phyloP scores from a whole-genome alignment of 1,140 invertebrate species.

The Mizuhopecten yessoensis region DNA sequence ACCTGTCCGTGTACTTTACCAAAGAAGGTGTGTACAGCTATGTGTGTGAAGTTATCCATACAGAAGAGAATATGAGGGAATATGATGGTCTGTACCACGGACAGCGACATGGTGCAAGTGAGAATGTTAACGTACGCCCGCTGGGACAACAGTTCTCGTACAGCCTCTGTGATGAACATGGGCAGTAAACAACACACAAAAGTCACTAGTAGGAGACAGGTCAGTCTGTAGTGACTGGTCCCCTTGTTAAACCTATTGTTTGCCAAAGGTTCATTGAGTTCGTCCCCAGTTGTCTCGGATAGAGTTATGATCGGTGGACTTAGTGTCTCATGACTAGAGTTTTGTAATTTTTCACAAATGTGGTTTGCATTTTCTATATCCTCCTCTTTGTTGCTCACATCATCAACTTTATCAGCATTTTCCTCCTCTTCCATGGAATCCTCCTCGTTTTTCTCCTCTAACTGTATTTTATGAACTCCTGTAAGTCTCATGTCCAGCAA shows the following conservation, averaged over 20 bases:
- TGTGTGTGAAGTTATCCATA: conserved; percentile 71
- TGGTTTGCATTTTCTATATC: conserved; percentile 16
- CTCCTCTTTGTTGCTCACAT: conserved; percentile 53
- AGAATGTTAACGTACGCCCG: conserved; percentile 72
- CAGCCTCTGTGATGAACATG: conserved; percentile 71
- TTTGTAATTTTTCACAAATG: neutral
- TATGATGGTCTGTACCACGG: conserved; percentile 76
- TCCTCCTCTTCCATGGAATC: conserved; percentile 42
- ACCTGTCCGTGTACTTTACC: conserved; percentile 54
- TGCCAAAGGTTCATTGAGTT: conserved; percentile 43
- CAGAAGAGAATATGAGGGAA: conserved; percentile 77
- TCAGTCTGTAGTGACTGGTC: conserved; percentile 67
- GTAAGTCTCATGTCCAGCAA: conserved; percentile 25
- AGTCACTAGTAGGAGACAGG: conserved; percentile 70
- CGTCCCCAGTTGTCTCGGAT: conserved; percentile 65
- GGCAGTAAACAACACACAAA: conserved; percentile 75
- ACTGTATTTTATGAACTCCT: neutral
- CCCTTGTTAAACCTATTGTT: conserved; percentile 55
- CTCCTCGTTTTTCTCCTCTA: conserved; percentile 46
- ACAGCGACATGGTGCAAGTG: conserved; percentile 76
- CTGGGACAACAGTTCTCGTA: conserved; percentile 64
- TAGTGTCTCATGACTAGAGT: conserved; percentile 49
- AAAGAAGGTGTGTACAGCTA: conserved; percentile 70
- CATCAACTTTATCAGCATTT: conserved; percentile 52
- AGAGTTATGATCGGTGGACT: conserved; percentile 68